These are phyloP conservation scores for Geotrupes spiniger DNA, from an alignment of 2,888 invertebrate genomes.

Conservation along the genomic window DNA sequence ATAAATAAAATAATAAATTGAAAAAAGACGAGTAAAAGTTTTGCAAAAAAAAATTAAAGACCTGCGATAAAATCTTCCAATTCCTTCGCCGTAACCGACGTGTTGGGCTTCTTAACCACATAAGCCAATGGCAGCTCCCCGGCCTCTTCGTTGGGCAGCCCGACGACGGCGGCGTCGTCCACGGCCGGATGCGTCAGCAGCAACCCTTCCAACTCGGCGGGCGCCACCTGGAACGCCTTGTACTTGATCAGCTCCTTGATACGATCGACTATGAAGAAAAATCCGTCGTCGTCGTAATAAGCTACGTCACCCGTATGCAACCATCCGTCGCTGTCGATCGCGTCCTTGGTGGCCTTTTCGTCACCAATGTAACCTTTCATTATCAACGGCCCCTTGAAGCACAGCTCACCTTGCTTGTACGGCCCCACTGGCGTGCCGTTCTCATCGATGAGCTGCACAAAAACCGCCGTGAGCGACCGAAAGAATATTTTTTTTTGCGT, in stretches of 20 bases:
- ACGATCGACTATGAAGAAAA: conserved; percentile 82
- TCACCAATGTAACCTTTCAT: conserved; percentile 79
- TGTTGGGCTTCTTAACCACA: conserved; percentile 61
- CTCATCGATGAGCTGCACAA: conserved; percentile 56
- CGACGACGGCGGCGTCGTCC: conserved; percentile 60
- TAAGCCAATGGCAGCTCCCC: conserved; percentile 79
- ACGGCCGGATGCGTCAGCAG: conserved; percentile 56
- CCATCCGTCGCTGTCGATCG: conserved; percentile 76
- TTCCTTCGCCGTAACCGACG: conserved; percentile 51
- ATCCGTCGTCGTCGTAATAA: conserved; percentile 75
- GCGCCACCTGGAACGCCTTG: conserved; percentile 69
- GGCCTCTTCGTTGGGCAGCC: conserved; percentile 64
- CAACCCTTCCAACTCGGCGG: conserved; percentile 62
- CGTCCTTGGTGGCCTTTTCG: conserved; percentile 60
- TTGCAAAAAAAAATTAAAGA: no score
- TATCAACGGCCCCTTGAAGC: conserved; percentile 72
- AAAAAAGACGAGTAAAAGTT: background rate
- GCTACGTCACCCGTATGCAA: conserved; percentile 81
- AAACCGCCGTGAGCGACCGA: background rate
- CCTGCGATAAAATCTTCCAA: conserved; percentile 51
- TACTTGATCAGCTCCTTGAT: conserved; percentile 91
- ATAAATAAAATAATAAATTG: no score
- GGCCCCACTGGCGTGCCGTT: conserved; percentile 63
- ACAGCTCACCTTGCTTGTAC: conserved; percentile 75
- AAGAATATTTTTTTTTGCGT: background rate